Evolutionary conservation across 2,797 vertebrate genomes (phyloP).

Genomic region (Pyrrhura leucotis): DNA sequence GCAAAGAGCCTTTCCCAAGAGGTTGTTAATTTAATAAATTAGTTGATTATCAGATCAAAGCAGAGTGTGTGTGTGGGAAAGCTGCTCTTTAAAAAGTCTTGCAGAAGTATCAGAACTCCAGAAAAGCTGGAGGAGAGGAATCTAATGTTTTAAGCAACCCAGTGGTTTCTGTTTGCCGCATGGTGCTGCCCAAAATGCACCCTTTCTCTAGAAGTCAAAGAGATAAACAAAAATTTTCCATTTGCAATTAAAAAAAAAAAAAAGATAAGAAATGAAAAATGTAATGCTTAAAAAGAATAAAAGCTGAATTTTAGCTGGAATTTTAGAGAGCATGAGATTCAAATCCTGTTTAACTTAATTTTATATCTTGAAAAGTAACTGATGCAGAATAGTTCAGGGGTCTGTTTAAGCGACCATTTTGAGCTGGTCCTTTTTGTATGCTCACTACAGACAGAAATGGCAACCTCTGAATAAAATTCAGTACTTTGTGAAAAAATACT

Average conservation of each 20-base stretch:
- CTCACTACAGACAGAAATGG: not conserved
- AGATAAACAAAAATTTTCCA: not conserved
- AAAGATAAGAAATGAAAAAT: rapidly evolving
- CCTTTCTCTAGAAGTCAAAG: not conserved
- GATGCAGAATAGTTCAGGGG: not conserved
- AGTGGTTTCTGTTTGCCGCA: not conserved
- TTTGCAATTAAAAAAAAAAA: not conserved
- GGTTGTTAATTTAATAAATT: not conserved
- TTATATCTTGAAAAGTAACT: not conserved
- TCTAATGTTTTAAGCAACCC: not conserved
- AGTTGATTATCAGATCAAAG: not conserved
- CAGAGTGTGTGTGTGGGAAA: not conserved
- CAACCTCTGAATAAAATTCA: not conserved
- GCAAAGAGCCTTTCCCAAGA: not conserved
- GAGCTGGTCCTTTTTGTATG: not conserved
- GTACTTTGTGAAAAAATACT: not conserved
- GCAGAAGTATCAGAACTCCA: not conserved
- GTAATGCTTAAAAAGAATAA: not conserved
- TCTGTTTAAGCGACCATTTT: not conserved
- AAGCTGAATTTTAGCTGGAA: not conserved
- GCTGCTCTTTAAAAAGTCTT: not conserved
- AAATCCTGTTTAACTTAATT: not conserved
- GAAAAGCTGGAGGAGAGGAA: not conserved
- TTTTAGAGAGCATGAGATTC: not conserved
- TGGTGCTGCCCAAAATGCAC: not conserved